phyloP scores from a whole-genome alignment of 2,113 vertebrate genomes.

The Pelvicachromis taeniatus region DNA sequence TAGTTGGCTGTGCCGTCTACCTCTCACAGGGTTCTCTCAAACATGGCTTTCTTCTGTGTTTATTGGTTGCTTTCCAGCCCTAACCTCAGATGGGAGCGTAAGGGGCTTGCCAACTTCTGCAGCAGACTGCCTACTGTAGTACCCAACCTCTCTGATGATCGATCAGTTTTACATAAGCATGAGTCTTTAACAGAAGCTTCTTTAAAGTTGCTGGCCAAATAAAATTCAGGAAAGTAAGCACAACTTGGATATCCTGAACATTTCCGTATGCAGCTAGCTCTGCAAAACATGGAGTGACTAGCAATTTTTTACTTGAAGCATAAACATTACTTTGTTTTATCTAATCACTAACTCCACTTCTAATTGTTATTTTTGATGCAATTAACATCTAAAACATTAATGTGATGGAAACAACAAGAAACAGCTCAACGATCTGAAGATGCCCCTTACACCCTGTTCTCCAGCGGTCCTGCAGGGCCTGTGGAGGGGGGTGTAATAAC shows the following conservation, averaged over 20 bases:
- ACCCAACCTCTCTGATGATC: background rate
- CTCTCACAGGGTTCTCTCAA: constrained; percentile 39
- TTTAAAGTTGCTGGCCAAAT: constrained; percentile 27
- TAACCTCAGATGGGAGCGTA: constrained; percentile 37
- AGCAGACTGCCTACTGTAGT: constrained; percentile 38
- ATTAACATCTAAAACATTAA: background rate
- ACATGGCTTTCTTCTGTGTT: constrained; percentile 61
- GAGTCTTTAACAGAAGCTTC: constrained; percentile 32
- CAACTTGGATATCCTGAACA: background rate
- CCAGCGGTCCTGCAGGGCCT: constrained; percentile 22
- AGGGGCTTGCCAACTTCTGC: constrained; percentile 31
- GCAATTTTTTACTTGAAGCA: background rate
- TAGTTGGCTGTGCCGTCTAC: constrained; percentile 36
- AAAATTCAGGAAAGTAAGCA: background rate
- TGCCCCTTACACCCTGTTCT: background rate
- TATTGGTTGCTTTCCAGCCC: constrained; percentile 56
- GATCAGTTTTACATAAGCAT: background rate
- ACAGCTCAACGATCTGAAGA: background rate
- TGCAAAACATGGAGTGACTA: background rate
- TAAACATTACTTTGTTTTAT: background rate
- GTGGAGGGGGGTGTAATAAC: constrained; percentile 61
- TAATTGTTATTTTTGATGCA: background rate
- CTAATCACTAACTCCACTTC: background rate
- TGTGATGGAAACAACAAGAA: background rate
- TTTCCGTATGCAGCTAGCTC: background rate